phyloP scores from a whole-genome alignment of 1,140 invertebrate species.

The Ips typographus region DNA sequence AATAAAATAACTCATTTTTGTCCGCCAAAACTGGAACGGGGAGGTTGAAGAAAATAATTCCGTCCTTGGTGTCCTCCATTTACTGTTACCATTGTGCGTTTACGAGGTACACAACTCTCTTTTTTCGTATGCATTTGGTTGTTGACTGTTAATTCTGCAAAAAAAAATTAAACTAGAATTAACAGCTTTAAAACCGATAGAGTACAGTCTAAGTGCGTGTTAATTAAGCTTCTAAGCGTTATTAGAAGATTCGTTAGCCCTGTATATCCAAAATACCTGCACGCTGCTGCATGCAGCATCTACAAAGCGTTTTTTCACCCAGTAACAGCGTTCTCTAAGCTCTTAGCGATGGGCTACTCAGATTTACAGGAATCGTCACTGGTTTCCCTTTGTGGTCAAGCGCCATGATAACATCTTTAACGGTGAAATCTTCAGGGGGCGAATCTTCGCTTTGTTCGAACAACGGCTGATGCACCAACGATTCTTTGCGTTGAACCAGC shows the following conservation, averaged over 20 bases:
- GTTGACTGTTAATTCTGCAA: conserved; percentile 63
- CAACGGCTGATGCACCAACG: conserved; percentile 26
- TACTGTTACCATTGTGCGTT: conserved; percentile 61
- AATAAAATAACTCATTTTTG: conserved; percentile 1
- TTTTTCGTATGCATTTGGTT: conserved; percentile 60
- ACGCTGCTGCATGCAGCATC: conserved; percentile 21
- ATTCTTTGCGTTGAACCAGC: conserved; percentile 18
- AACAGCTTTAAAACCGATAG: not conserved
- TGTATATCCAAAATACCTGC: conserved; percentile 15
- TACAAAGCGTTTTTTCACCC: conserved; percentile 11
- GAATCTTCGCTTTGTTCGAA: conserved; percentile 31
- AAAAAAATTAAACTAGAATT: conserved; percentile 11
- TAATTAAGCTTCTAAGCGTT: not conserved
- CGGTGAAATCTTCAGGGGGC: not conserved
- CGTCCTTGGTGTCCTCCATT: conserved; percentile 44
- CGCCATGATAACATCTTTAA: not conserved
- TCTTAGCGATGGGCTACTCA: conserved; percentile 10
- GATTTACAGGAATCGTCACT: conserved; percentile 9
- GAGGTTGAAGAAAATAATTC: conserved; percentile 46
- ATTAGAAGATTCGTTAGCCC: too few species aligned
- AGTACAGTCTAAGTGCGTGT: not conserved
- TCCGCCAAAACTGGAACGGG: conserved; percentile 41
- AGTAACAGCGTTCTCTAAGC: not conserved
- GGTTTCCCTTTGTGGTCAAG: conserved; percentile 20
- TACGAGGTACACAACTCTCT: conserved; percentile 69